A percentile compares a stretch with the other conserved stretches of the same genome.
phyloP scores from a whole-genome alignment of 2,113 vertebrate species.

The Pelodiscus sinensis region DNA sequence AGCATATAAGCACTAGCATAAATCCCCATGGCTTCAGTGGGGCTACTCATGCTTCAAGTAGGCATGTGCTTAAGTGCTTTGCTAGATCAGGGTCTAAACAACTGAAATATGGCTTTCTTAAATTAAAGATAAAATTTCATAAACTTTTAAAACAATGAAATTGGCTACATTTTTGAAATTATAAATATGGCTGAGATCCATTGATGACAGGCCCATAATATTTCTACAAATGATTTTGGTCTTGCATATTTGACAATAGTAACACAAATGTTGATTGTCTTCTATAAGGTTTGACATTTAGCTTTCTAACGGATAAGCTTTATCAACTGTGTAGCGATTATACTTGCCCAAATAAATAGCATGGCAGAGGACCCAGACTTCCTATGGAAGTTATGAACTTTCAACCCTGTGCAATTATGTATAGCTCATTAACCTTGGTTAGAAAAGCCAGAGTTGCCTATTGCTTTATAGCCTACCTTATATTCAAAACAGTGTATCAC shows the following conservation, averaged over 20 bases:
- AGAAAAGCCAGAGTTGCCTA: conserved; percentile 57
- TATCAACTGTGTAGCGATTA: conserved; percentile 57
- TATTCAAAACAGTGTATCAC: conserved; percentile 66
- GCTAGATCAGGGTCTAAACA: conserved; percentile 11
- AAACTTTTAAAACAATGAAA: conserved; percentile 42
- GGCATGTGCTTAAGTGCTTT: conserved; percentile 19
- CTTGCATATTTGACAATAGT: conserved; percentile 8
- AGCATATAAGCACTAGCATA: conserved; percentile 13
- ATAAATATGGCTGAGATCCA: conserved; percentile 38
- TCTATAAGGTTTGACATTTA: not conserved
- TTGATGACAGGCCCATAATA: not conserved
- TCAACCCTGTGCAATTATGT: conserved; percentile 1
- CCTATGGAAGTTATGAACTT: conserved; percentile 21
- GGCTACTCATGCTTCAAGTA: conserved; percentile 56
- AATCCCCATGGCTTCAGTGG: conserved; percentile 33
- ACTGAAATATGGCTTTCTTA: not conserved
- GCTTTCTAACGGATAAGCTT: conserved; percentile 35
- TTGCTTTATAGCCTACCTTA: conserved; percentile 57
- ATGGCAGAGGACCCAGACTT: conserved; percentile 10
- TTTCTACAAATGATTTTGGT: conserved; percentile 17
- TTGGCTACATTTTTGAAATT: conserved; percentile 40
- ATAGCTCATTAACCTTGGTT: conserved; percentile 27
- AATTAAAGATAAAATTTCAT: conserved; percentile 38
- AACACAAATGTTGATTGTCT: conserved; percentile 69
- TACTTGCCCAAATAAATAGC: conserved; percentile 65